phyloP scores from a whole-genome alignment of 2,113 vertebrate genomes.

The Blennius ocellaris region DNA sequence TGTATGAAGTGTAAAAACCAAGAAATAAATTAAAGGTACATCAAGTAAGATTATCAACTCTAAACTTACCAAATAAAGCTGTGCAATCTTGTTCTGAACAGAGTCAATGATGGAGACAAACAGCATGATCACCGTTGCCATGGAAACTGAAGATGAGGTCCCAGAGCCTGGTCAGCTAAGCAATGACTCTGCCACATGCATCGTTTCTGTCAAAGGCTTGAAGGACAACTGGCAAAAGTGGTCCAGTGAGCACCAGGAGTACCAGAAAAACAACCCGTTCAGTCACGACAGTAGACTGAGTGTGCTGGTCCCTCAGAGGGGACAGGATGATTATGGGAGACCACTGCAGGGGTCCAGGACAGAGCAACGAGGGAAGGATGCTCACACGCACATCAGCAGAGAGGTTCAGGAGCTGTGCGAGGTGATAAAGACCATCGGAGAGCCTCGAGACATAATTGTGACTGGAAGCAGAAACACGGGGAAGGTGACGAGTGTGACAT shows the following conservation, averaged over 20 bases:
- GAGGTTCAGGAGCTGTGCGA: constrained; percentile 88
- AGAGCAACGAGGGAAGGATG: constrained; percentile 87
- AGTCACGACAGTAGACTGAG: constrained; percentile 70
- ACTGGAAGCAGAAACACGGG: constrained; percentile 57
- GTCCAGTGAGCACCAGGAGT: constrained; percentile 85
- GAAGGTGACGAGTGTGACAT: constrained; percentile 77
- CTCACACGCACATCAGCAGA: constrained; percentile 84
- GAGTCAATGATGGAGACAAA: constrained; percentile 24
- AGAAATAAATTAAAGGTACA: background rate
- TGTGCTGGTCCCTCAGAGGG: constrained; percentile 35
- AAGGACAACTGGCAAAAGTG: constrained; percentile 90
- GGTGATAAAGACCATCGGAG: constrained; percentile 84
- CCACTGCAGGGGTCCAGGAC: constrained; percentile 88
- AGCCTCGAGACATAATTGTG: constrained; percentile 22
- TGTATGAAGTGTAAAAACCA: too few relatives aligned
- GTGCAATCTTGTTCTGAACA: background rate
- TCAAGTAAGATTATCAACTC: background rate
- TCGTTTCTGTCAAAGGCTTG: constrained; percentile 81
- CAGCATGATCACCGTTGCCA: constrained; percentile 30
- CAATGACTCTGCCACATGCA: constrained; percentile 32
- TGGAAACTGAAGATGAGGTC: constrained; percentile 50
- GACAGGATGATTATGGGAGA: constrained; percentile 84
- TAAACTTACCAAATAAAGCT: background rate
- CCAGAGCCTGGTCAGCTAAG: constrained; percentile 16
- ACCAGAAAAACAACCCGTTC: constrained; percentile 91